Evolutionary conservation across 1,140 invertebrate genomes (phyloP).

Genomic region (Drosophila persimilis): DNA sequence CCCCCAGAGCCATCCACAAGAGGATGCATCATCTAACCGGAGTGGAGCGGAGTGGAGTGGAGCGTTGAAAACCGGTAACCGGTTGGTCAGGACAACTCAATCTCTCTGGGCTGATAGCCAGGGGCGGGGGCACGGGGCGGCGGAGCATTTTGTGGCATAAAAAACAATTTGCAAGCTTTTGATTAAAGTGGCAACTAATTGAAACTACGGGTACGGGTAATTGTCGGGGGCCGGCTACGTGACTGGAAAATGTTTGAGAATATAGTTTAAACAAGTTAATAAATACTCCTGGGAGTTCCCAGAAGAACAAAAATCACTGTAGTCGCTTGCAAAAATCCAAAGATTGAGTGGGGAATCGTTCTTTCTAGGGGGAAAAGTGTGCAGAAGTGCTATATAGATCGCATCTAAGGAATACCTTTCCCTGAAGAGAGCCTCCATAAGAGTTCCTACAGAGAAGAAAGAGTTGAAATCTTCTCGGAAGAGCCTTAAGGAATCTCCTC

Average conservation of each 20-base stretch:
- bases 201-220: slow-evolving; percentile 37
- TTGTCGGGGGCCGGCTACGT: slow-evolving; percentile 13
- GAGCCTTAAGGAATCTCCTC: no score
- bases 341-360: no score
- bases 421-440: no score
- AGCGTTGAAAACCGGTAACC: slow-evolving; percentile 19
- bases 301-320: no score
- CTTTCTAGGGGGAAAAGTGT: no score
- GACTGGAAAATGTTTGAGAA: slow-evolving; percentile 15
- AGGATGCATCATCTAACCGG: slow-evolving; percentile 20
- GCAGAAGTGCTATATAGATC: no score
- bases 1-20: not conserved
- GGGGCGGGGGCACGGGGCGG: not conserved
- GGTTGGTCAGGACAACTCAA: slow-evolving; percentile 65
- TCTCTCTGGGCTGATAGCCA: slow-evolving; percentile 48
- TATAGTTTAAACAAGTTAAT: slow-evolving; percentile 1
- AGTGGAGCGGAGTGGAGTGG: not conserved
- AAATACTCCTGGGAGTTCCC: no score
- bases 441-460: no score
- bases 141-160: not conserved
- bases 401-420: no score
- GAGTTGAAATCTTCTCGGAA: no score
- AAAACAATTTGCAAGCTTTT: slow-evolving; percentile 66
- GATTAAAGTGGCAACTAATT: slow-evolving; percentile 70
- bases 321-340: no score